Evolutionary conservation across 2,797 vertebrate genomes (phyloP), one percentile per base, ranked within the genome.

Genomic region (Danio aesculapii): DNA sequence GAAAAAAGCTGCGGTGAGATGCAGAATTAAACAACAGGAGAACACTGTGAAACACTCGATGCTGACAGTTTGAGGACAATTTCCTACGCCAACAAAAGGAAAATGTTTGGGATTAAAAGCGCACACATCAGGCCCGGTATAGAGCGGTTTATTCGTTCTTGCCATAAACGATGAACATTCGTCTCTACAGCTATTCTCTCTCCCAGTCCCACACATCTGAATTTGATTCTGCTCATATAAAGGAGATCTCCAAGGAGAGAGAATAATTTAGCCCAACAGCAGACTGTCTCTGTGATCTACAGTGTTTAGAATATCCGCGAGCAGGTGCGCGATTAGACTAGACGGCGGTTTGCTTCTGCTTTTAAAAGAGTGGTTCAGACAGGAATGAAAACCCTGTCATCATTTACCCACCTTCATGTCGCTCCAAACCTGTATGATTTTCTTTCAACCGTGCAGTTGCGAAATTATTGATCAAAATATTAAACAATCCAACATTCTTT

Each of bases 81-180:
- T 86, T 82, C 49, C 74, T 21, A 77, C n/a, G 68, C 74, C 73
- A 68, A 73, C 53, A 82, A 55, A 77, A 72, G 43, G 13, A 68
- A 86, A 82, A 82, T 76, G 81, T 64, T 81, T 78, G 30, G 53
- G 59, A 82, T 85, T 81, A 84, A 82, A 83, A 52, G 47, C 77
- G 61, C 44, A 71, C 67, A 66, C 67, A 62, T 64, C 19, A 47
- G 55, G 71, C 79, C 21, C 2, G 41, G 62, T 44, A 61, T 50
- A 79, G 57, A n/a, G 11, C 13, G 19, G 63, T 19, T 67, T 80
- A 52, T 77, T 84, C 77, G 66, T 82, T 63, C 43, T 77, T 68
- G 53, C 64, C 49, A 52, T 64, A 72, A 77, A 77, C 30, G 16
- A 78, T 69, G 47, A 73, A 71, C 81, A 61, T 72, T 82, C 53